Conservation (phyloP, 1,140 invertebrate species). For the Neomicropteryx cornuta region DNA sequence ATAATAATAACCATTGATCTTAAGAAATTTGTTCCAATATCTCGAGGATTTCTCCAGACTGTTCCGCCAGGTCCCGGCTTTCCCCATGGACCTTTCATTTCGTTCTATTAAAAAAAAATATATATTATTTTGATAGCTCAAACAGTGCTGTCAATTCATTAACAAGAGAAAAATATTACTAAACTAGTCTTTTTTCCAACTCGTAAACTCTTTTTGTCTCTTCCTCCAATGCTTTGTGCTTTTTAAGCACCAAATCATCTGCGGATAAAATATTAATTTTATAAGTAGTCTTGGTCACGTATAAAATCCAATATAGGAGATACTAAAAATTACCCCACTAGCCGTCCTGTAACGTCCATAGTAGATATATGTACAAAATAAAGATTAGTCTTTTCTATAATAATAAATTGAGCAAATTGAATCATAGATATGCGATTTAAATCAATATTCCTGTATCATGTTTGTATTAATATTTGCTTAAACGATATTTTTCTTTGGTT, state of each 20-base stretch:
- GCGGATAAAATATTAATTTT: constrained; percentile 1
- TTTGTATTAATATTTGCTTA: no score
- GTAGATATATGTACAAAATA: neutral
- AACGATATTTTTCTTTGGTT: no score
- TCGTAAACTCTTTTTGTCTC: constrained; percentile 27
- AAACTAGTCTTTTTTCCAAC: constrained; percentile 35
- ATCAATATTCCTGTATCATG: constrained; percentile 2
- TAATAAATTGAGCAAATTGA: neutral
- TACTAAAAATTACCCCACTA: neutral
- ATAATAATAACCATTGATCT: constrained; percentile 47
- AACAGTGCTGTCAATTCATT: neutral
- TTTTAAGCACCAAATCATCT: constrained; percentile 33
- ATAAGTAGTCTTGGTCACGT: neutral
- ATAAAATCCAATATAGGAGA: neutral
- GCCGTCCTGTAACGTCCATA: neutral
- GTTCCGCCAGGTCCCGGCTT: constrained; percentile 50
- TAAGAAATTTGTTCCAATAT: constrained; percentile 51
- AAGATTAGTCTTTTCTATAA: neutral
- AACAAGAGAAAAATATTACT: neutral
- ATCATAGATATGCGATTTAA: neutral
- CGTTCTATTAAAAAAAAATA: constrained; percentile 22
- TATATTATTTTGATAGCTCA: neutral
- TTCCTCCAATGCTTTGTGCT: constrained; percentile 23
- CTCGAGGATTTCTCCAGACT: constrained; percentile 49
- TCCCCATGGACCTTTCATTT: constrained; percentile 45